Base-by-base conservation (phyloP, 2,113 vertebrate genomes). In the Rhadina sibilatrix region DNA sequence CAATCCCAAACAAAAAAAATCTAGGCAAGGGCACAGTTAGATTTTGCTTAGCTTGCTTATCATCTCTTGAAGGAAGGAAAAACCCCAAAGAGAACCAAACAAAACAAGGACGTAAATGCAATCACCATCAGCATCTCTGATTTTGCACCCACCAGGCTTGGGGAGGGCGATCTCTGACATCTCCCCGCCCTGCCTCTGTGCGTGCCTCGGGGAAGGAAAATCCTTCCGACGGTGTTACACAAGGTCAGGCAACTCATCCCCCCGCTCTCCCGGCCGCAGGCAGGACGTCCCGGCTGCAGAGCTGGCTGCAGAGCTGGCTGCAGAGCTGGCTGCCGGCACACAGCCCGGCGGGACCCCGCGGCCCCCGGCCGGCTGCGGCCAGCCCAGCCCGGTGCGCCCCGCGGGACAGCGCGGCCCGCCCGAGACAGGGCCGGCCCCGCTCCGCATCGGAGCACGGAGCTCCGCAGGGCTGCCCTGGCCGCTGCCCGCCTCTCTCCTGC, bases 151-250 rank as follows among this genome's bases (percentile, higher is more conserved):
- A 5, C 19, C 66, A 28, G 61, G 37, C n/a, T 60, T 2, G 19
- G 53, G 42, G 27, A 35, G 75, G 17, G 38, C 1, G 27, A 47
- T 20, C 11, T 11, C 50, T 95, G 66, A 30, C 91, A 22, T 40
- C 86, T 85, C 90, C 87, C 76, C 33, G 40, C 85, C 78, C 88
- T 78, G 90, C 84, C 83, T 40, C 50, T 5, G 3, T 25, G 46
- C 47, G 21, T 25, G 91, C 94, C 89, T 59, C 35, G 12, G 71
- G 93, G 63, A 69, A 89, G 70, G 85, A 84, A 91, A 96, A 93
- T 22, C 82, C 66, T 74, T 76, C 70, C 28, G 54, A 49, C 57
- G 40, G 44, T 33, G 70, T 84, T 82, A 71, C 57, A 25, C 52
- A 38, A 91, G 52, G 78, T 82, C 82, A 85, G 7, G 18, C 40